A percentile compares a stretch with the other conserved stretches of the same genome.
These are phyloP conservation scores for Oryzias javanicus DNA, from an alignment of 2,113 vertebrate genomes.

Conservation along the genomic window DNA sequence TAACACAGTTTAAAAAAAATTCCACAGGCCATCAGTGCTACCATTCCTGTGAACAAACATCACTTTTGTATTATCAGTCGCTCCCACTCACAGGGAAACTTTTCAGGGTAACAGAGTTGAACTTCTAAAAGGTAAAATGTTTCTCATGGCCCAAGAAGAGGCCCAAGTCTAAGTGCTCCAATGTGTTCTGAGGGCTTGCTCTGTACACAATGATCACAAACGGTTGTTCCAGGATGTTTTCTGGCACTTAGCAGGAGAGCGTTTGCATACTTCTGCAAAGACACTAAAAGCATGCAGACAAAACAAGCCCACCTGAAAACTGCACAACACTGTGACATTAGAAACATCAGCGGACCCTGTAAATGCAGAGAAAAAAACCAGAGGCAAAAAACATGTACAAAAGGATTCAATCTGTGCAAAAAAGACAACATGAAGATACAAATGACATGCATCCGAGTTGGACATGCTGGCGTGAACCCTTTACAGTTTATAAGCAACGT, in stretches of 20 bases:
- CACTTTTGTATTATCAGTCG: slow-evolving; percentile 26
- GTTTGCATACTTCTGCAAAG: slow-evolving; percentile 26
- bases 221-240: slow-evolving; percentile 29
- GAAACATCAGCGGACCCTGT: slow-evolving; percentile 53
- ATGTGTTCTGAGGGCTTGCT: slow-evolving; percentile 35
- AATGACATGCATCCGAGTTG: slow-evolving; percentile 33
- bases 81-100: slow-evolving; percentile 35
- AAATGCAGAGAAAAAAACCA: slow-evolving; percentile 37
- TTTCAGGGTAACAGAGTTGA: slow-evolving; percentile 52
- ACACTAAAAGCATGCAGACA: slow-evolving; percentile 28
- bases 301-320: slow-evolving; percentile 5
- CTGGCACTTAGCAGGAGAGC: slow-evolving; percentile 38
- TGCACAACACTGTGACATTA: slow-evolving; percentile 50
- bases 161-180: slow-evolving; percentile 29
- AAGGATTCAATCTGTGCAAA: slow-evolving; percentile 35
- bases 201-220: slow-evolving; percentile 26
- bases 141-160: slow-evolving; percentile 27
- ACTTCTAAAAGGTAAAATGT: slow-evolving; percentile 49
- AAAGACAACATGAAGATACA: slow-evolving; percentile 30
- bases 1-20: slow-evolving; percentile 55
- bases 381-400: slow-evolving; percentile 32
- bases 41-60: slow-evolving; percentile 40
- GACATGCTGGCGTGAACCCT: slow-evolving; percentile 44
- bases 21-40: slow-evolving; percentile 54
- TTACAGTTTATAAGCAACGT: slow-evolving; percentile 44